A percentile compares a stretch with the other conserved stretches of the same genome.
Evolutionary conservation across 2,888 invertebrate genomes (phyloP).

Genomic region (Drosophila nigricruria): DNA sequence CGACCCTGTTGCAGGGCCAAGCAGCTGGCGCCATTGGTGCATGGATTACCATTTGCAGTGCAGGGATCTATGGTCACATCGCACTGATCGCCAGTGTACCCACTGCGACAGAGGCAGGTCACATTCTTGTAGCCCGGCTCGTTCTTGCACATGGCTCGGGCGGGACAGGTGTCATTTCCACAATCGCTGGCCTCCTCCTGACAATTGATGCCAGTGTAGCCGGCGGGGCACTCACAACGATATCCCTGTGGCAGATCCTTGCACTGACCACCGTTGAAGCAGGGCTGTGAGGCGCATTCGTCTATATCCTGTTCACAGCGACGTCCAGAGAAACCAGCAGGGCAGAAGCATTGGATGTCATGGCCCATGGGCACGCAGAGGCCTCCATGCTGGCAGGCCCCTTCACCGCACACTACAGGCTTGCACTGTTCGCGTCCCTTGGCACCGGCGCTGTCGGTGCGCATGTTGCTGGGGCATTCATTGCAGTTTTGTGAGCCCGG

Average conservation of each 20-base stretch:
- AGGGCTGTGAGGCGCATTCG: constrained; percentile 97
- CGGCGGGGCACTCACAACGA: constrained; percentile 93
- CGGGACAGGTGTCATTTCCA: constrained; percentile 95
- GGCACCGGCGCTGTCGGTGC: constrained; percentile 92
- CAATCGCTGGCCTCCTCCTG: constrained; percentile 97
- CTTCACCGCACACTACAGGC: constrained; percentile 94
- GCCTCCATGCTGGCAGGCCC: constrained; percentile 95
- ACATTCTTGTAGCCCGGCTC: constrained; percentile 95
- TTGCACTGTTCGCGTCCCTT: constrained; percentile 94
- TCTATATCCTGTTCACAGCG: constrained; percentile 97
- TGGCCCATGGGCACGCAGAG: constrained; percentile 96
- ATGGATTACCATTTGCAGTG: constrained; percentile 95
- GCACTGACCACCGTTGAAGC: constrained; percentile 96
- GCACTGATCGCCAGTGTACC: constrained; percentile 97
- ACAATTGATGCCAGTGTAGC: constrained; percentile 96
- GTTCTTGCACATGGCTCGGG: constrained; percentile 98
- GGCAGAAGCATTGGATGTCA: constrained; percentile 95
- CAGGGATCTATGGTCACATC: constrained; percentile 97
- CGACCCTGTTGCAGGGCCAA: constrained; percentile 95
- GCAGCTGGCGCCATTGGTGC: constrained; percentile 95
- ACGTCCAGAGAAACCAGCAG: constrained; percentile 96
- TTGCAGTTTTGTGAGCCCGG: constrained; percentile 94
- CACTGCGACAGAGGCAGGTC: constrained; percentile 96
- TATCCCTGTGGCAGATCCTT: constrained; percentile 97
- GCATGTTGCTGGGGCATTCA: constrained; percentile 96